Conservation (phyloP, 2,888 invertebrate genomes). For the Zootermopsis nevadensis region DNA sequence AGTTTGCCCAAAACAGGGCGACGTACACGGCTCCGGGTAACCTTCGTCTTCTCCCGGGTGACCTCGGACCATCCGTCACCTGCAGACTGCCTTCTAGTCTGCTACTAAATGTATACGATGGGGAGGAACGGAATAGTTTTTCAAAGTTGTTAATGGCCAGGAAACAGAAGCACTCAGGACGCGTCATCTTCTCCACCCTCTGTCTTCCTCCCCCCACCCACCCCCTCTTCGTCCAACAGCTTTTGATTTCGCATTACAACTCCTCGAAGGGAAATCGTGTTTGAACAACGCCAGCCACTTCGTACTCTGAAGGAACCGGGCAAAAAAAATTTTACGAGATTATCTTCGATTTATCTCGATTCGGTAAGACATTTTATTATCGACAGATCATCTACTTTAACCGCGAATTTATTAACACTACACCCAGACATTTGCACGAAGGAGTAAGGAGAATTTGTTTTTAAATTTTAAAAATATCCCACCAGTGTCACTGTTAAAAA, state of each 20-base stretch:
- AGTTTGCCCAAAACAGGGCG: too few species aligned
- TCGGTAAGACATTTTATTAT: too few species aligned
- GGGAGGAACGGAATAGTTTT: slow-evolving; percentile 16
- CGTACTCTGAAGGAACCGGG: neutral
- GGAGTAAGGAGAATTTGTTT: too few species aligned
- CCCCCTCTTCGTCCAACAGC: neutral
- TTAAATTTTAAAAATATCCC: too few species aligned
- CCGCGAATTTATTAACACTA: too few species aligned
- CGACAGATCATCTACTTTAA: neutral
- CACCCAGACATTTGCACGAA: too few species aligned
- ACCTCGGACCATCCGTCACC: slow-evolving; percentile 33
- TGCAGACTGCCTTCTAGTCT: neutral
- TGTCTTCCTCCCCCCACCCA: neutral
- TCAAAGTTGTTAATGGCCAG: slow-evolving; percentile 41
- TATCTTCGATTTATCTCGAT: too few species aligned
- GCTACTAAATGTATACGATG: neutral
- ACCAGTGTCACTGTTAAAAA: too few species aligned
- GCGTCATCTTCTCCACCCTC: neutral
- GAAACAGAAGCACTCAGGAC: slow-evolving; percentile 29
- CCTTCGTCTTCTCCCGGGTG: neutral
- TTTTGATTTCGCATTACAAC: neutral
- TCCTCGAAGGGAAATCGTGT: neutral
- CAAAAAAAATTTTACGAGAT: too few species aligned
- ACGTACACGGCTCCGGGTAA: neutral
- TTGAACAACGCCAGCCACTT: neutral